Evolutionary conservation across 2,797 vertebrate species (phyloP).

Genomic region (Xerus rutilus): DNA sequence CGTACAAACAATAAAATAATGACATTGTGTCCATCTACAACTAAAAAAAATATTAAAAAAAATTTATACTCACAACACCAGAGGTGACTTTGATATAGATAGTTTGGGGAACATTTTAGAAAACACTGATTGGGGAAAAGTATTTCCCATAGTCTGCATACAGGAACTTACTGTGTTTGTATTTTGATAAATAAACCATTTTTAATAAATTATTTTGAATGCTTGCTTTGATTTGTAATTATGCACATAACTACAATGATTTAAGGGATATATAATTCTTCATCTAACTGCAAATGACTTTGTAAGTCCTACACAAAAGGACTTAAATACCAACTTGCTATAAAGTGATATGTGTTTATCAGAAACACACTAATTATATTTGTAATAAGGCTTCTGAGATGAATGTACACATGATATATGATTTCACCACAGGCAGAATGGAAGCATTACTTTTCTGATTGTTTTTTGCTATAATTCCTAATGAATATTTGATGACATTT

Average conservation of each 20-base stretch:
- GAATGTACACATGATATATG: neutral
- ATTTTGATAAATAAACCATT: neutral
- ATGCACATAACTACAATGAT: neutral
- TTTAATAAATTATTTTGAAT: neutral
- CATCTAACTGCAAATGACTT: neutral
- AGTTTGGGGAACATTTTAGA: neutral
- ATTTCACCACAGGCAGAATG: neutral
- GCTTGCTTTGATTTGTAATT: slow-evolving; percentile 23
- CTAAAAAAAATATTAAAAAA: neutral
- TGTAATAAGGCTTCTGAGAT: neutral
- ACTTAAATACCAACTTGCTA: neutral
- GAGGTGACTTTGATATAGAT: neutral
- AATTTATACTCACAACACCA: neutral
- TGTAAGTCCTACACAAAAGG: neutral
- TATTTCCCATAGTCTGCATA: too few relatives aligned
- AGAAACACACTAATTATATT: slow-evolving; percentile 23
- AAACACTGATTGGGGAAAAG: neutral
- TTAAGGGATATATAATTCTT: neutral
- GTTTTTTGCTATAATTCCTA: neutral
- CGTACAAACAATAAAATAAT: too few relatives aligned
- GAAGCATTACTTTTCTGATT: neutral
- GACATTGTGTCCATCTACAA: too few relatives aligned
- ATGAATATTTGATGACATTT: slow-evolving; percentile 5
- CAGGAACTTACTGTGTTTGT: neutral
- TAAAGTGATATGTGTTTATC: neutral